These are phyloP conservation scores for Chitala chitala DNA, from an alignment of 2,113 vertebrate genomes.

Conservation along the genomic window DNA sequence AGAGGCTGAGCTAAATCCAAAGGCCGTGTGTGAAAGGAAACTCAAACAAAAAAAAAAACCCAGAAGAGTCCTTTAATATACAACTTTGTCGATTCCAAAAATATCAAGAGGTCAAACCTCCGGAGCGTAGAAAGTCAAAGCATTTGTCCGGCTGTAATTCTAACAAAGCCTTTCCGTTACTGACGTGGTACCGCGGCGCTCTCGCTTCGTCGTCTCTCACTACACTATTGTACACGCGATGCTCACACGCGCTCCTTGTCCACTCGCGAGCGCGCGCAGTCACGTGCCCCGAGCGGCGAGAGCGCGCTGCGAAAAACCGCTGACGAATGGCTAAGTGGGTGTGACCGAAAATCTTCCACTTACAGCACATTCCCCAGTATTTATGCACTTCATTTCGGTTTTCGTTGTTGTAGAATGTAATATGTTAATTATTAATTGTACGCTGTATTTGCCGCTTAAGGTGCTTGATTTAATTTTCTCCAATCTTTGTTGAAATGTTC, in stretches of 20 bases:
- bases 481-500: no score
- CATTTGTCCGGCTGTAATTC: conserved; percentile 15
- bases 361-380: no score
- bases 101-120: conserved; percentile 27
- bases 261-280: conserved; percentile 48
- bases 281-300: conserved; percentile 45
- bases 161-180: not conserved
- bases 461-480: no score
- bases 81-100: not conserved
- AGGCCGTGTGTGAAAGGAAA: conserved; percentile 31
- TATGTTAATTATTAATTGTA: no score
- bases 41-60: not conserved
- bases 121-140: conserved; percentile 19
- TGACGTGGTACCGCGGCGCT: not conserved
- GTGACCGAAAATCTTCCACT: not conserved
- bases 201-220: not conserved
- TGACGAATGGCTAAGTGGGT: not conserved
- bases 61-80: not conserved
- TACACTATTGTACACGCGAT: conserved; percentile 15
- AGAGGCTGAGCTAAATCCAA: conserved; percentile 24
- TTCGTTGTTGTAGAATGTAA: not conserved
- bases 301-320: conserved; percentile 29
- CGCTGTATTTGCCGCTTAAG: no score
- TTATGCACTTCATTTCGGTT: not conserved
- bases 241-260: not conserved